Evolutionary conservation across 2,113 vertebrate species (phyloP).

Genomic region (Bombycilla garrulus): DNA sequence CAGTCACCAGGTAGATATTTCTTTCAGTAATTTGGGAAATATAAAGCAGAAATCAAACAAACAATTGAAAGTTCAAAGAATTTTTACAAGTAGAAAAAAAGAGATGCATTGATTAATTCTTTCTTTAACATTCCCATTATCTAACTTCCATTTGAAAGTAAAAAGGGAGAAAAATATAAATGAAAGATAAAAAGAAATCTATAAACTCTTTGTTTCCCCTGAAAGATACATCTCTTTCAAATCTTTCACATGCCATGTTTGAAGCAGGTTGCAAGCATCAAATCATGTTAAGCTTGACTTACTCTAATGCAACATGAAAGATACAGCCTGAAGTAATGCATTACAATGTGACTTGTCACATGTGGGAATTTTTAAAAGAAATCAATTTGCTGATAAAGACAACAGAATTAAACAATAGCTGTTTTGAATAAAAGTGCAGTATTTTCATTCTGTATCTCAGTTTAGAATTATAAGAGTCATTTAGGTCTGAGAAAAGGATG

Average conservation of each 20-base stretch:
- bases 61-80: background rate
- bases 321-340: constrained; percentile 37
- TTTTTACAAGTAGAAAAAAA: background rate
- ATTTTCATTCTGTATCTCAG: background rate
- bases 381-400: constrained; percentile 30
- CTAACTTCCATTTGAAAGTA: background rate
- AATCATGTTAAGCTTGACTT: background rate
- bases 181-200: background rate
- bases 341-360: background rate
- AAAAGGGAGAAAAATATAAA: background rate
- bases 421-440: constrained; percentile 15
- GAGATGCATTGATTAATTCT: background rate
- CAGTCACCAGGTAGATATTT: background rate
- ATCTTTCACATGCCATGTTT: background rate
- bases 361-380: constrained; percentile 20
- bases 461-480: background rate
- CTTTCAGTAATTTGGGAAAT: background rate
- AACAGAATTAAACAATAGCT: constrained; percentile 8
- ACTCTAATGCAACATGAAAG: constrained; percentile 39
- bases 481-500: constrained; percentile 6
- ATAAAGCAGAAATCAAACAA: background rate
- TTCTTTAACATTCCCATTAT: background rate
- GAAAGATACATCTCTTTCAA: background rate
- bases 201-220: background rate
- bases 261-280: constrained; percentile 56